phyloP scores from a whole-genome alignment of 64 coral and sea anemone genomes.

The Astreopora myriophthalma region DNA sequence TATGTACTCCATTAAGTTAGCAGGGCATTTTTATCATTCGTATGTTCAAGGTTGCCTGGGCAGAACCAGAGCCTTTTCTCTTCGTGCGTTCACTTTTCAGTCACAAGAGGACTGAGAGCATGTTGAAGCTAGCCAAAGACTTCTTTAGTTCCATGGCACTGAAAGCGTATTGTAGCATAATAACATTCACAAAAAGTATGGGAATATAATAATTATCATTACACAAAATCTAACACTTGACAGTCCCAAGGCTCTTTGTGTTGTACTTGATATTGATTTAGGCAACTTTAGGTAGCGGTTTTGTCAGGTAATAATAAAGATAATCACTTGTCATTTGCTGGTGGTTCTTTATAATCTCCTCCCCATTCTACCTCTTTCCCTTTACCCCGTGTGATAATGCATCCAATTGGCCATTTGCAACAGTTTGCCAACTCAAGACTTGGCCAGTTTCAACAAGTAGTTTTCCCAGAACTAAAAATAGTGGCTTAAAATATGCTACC shows the following conservation, averaged over 20 bases:
- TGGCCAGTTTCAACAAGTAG: too few relatives aligned
- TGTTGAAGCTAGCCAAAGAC: not conserved
- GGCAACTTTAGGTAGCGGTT: not conserved
- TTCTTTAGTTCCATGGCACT: not conserved
- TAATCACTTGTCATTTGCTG: not conserved
- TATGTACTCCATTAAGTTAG: not conserved
- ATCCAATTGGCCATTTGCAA: too few relatives aligned
- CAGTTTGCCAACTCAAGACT: too few relatives aligned
- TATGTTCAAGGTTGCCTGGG: not conserved
- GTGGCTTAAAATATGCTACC: too few relatives aligned
- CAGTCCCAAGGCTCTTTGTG: not conserved
- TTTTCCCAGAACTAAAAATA: too few relatives aligned
- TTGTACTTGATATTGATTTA: not conserved
- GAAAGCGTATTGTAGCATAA: not conserved
- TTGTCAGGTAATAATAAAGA: not conserved
- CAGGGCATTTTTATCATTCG: slow-evolving; percentile 4
- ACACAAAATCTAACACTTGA: not conserved
- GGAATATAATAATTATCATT: not conserved
- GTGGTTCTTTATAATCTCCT: too few relatives aligned
- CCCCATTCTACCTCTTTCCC: too few relatives aligned
- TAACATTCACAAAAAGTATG: slow-evolving; percentile 14
- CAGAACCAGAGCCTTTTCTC: not conserved
- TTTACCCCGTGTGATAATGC: too few relatives aligned
- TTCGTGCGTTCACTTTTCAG: not conserved
- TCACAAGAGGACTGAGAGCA: not conserved